Evolutionary conservation across 2,113 vertebrate species (phyloP).

Genomic region (Thamnaconus septentrionalis): DNA sequence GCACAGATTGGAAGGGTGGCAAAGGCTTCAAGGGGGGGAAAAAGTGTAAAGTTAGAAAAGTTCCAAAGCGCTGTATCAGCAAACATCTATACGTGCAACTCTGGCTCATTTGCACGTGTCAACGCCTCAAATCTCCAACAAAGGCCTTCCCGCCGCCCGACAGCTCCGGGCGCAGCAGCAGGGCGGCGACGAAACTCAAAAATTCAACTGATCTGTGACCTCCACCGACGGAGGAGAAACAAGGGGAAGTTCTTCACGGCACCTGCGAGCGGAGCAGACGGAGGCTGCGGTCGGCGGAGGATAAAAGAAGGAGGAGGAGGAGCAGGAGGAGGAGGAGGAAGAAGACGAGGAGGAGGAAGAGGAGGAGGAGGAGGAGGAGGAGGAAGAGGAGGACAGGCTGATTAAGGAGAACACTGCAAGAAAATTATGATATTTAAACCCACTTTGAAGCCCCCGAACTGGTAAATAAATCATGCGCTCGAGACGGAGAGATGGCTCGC

Average conservation of each 20-base stretch:
- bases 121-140: too few species aligned
- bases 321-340: background rate
- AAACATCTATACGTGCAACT: conserved; percentile 12
- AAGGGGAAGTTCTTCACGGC: background rate
- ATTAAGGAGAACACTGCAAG: conserved; percentile 66
- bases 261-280: too few species aligned
- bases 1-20: conserved; percentile 18
- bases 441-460: conserved; percentile 69
- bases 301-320: too few species aligned
- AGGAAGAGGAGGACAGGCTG: conserved; percentile 54
- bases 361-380: conserved; percentile 26
- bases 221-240: too few species aligned
- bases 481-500: conserved; percentile 60
- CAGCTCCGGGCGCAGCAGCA: too few species aligned
- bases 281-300: too few species aligned
- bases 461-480: conserved; percentile 73
- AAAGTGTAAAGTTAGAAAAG: background rate
- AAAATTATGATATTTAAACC: conserved; percentile 73
- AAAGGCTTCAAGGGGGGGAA: conserved; percentile 7
- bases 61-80: conserved; percentile 60
- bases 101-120: conserved; percentile 8
- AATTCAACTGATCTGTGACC: too few species aligned
- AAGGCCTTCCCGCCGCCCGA: too few species aligned
- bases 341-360: conserved; percentile 27
- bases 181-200: too few species aligned